Percentiles rank a stretch among this genome's conserved stretches.
phyloP scores from a whole-genome alignment of 2,888 invertebrate species.

The Dendrolimus houi region DNA sequence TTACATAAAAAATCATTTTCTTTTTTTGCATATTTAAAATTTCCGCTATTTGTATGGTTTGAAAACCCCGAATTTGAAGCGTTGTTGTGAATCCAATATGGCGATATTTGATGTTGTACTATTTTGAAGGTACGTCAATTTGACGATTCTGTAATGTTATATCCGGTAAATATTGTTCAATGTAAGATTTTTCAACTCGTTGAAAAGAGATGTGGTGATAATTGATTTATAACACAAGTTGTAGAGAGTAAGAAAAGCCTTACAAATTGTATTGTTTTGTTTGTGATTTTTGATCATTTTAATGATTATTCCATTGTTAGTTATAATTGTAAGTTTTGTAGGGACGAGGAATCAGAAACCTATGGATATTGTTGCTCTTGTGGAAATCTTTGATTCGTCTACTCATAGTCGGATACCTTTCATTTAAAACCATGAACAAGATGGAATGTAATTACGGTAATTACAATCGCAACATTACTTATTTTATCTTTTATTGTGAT shows the following conservation, averaged over 20 bases:
- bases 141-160: constrained; percentile 71
- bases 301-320: constrained; percentile 58
- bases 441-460: constrained; percentile 68
- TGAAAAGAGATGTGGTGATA: constrained; percentile 25
- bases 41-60: constrained; percentile 50
- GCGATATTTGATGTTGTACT: constrained; percentile 78
- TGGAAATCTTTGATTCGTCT: constrained; percentile 12
- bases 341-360: constrained; percentile 22
- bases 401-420: constrained; percentile 29
- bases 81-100: constrained; percentile 85
- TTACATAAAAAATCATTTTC: no score
- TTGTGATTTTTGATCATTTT: constrained; percentile 69
- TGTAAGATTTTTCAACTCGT: constrained; percentile 32
- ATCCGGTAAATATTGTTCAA: constrained; percentile 61
- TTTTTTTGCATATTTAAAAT: constrained; percentile 29
- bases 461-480: constrained; percentile 46
- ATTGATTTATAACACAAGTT: constrained; percentile 30
- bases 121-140: constrained; percentile 76
- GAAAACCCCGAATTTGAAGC: constrained; percentile 78
- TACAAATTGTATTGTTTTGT: constrained; percentile 72
- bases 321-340: constrained; percentile 34
- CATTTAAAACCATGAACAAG: constrained; percentile 37
- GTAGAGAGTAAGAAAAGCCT: constrained; percentile 49
- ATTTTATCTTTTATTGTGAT: constrained; percentile 30
- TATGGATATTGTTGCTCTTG: constrained; percentile 17